phyloP scores from a whole-genome alignment of 1,140 invertebrate genomes.

The Thaumatotibia leucotreta region DNA sequence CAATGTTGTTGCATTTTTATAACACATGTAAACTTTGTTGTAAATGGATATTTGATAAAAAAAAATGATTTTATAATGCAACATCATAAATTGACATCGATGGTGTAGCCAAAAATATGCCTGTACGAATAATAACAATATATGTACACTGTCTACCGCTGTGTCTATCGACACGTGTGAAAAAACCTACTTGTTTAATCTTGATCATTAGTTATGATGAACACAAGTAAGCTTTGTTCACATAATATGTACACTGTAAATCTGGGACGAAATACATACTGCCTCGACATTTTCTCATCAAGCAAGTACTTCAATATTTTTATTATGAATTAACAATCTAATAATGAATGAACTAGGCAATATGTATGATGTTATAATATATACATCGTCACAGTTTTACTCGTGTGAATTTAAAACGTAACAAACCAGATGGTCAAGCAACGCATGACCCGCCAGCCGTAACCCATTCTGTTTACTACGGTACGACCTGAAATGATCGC shows the following conservation, averaged over 20 bases:
- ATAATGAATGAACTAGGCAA: too few species aligned
- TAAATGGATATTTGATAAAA: too few species aligned
- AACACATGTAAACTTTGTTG: too few species aligned
- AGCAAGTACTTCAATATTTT: too few species aligned
- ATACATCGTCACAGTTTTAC: constrained; percentile 25
- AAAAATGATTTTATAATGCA: not conserved
- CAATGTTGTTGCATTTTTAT: not conserved
- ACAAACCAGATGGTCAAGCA: constrained; percentile 70
- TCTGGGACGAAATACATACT: not conserved
- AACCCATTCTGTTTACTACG: constrained; percentile 53
- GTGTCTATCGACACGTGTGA: too few species aligned
- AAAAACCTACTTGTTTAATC: not conserved
- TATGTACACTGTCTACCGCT: too few species aligned
- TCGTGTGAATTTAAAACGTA: constrained; percentile 49
- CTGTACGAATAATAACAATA: too few species aligned
- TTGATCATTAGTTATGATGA: not conserved
- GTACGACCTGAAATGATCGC: constrained; percentile 68
- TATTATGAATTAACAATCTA: too few species aligned
- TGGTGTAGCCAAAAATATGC: not conserved
- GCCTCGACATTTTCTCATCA: too few species aligned
- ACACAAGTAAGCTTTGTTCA: not conserved
- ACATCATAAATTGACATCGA: not conserved
- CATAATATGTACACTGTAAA: not conserved
- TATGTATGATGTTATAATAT: too few species aligned
- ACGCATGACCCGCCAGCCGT: constrained; percentile 56